Base-by-base conservation (phyloP, 2,797 vertebrate genomes). In the Rhadinocentrus ornatus region DNA sequence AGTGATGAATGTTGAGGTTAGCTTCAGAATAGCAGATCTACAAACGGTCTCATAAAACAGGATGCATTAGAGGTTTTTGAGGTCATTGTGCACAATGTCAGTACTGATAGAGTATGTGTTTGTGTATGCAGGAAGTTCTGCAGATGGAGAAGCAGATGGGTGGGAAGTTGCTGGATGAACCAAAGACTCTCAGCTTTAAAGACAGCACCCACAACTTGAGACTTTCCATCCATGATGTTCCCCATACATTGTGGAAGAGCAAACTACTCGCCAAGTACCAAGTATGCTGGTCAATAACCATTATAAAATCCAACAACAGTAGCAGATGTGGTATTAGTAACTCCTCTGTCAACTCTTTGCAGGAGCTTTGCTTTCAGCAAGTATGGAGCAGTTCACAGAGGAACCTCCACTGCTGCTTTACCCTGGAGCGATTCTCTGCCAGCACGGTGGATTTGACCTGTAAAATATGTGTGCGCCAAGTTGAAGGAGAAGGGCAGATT, bases 401-500 rank as follows among this genome's bases (percentile, higher is more conserved):
- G 80, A 96, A 95, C 88, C 96, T 97, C 63, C 97, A 98, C 81
- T 99, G 97, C 70, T 97, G 95, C 80, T 99, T 99, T 80, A 97
- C 95, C 0, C 90, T 99, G 93, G 97, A 99, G 84, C 94, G 98
- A 1, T 96, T 97, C 87, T 96, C 95, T 72, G 84, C 93, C 69
- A 92, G 85, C 86, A 98, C 97, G 0, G 80, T 94, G 76, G 96
- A 98, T 65, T 93, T 99, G 69, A 90, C 95, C 65, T 99, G 97
- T 84, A 99, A 99, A 82, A 95, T 99, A 52, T 99, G 98, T 0
- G 97, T 99, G 62, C 93, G 97, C 3, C 98, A 99, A 90, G 97
- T 99, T 0, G 97, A 99, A 90, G 98, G 98, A 53, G 98, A 99
- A 80, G 98, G 98, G 3, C 97, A 99, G 92, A 99, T 99, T 75